These are phyloP conservation scores for Mus spicilegus DNA, from an alignment of 2,113 vertebrate species.

Conservation along the genomic window DNA sequence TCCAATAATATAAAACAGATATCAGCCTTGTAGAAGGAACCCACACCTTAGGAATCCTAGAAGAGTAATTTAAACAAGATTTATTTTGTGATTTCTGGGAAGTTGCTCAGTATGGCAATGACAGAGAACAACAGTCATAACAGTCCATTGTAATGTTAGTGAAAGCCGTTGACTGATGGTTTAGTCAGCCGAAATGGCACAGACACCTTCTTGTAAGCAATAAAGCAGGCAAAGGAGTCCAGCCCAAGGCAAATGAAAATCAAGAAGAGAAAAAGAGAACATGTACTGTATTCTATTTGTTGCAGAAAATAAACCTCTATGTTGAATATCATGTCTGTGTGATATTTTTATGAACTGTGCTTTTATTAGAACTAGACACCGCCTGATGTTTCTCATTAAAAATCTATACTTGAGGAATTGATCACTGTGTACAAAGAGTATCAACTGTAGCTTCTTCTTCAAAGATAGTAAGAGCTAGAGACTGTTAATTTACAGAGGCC, in stretches of 20 bases:
- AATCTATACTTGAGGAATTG: not conserved
- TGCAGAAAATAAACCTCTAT: not conserved
- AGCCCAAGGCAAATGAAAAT: not conserved
- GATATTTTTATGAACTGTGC: not conserved
- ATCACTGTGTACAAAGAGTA: not conserved
- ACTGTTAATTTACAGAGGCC: not conserved
- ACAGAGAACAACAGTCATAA: not conserved
- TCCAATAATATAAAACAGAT: not conserved
- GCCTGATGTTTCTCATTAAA: not conserved
- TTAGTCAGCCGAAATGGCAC: not conserved
- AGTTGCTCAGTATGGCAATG: not conserved
- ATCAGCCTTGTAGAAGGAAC: not conserved
- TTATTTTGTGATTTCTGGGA: not conserved
- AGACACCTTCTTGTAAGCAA: not conserved
- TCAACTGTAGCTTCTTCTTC: not conserved
- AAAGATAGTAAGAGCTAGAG: not conserved
- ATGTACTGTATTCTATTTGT: not conserved
- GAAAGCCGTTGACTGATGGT: not conserved
- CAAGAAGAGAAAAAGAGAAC: not conserved
- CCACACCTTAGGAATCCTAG: not conserved
- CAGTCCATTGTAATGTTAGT: not conserved
- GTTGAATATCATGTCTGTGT: not conserved
- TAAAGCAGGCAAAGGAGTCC: no score
- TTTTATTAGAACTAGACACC: not conserved
- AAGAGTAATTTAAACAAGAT: not conserved